Percentiles rank a stretch among this genome's conserved stretches.
phyloP scores from a whole-genome alignment of 2,888 invertebrate genomes.

The Eupeodes luniger region DNA sequence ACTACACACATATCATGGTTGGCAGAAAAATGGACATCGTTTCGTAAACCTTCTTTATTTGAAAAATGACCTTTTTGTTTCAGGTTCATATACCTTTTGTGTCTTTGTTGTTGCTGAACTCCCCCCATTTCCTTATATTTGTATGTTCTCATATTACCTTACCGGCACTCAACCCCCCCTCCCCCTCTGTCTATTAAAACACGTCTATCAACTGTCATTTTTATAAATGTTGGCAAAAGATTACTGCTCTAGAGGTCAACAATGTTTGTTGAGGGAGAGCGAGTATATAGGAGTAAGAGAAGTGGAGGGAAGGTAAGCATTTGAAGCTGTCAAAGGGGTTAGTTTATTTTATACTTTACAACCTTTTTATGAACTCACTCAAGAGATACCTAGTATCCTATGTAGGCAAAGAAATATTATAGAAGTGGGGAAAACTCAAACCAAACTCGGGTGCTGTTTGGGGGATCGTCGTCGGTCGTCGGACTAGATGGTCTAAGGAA shows the following conservation, averaged over 20 bases:
- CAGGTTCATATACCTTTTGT: conserved; percentile 58
- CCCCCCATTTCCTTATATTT: neutral
- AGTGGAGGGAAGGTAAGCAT: neutral
- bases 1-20: neutral
- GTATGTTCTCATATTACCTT: neutral
- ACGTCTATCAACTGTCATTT: conserved; percentile 50
- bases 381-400: neutral
- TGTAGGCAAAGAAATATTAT: neutral
- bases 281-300: neutral
- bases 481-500: neutral
- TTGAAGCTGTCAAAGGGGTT: conserved; percentile 25
- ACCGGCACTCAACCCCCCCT: neutral
- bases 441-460: neutral
- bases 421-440: neutral
- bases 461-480: neutral
- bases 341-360: conserved; percentile 27
- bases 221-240: conserved; percentile 54
- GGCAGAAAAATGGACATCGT: conserved; percentile 9
- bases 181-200: conserved; percentile 3
- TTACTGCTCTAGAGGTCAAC: conserved; percentile 62
- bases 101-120: neutral
- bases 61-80: conserved; percentile 42
- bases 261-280: conserved; percentile 15
- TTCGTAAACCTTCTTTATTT: conserved; percentile 41
- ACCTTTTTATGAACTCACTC: conserved; percentile 30